These are phyloP conservation scores for Hiodon tergisus DNA, from an alignment of 2,113 vertebrate genomes.

Conservation along the genomic window DNA sequence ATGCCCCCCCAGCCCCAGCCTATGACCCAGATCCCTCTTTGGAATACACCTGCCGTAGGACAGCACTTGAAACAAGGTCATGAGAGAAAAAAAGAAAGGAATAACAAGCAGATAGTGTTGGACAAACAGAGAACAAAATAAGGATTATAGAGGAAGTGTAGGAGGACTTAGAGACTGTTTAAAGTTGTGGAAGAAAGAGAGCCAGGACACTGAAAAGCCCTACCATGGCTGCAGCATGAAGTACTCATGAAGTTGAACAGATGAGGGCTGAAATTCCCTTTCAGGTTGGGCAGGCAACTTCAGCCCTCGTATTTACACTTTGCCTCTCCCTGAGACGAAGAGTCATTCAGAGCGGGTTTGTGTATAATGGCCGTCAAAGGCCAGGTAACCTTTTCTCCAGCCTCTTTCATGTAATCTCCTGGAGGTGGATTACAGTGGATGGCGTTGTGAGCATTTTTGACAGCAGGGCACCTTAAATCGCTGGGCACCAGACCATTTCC, in stretches of 20 bases:
- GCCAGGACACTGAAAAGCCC: not conserved
- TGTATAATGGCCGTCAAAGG: slow-evolving; percentile 39
- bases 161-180: not conserved
- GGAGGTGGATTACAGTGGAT: slow-evolving; percentile 35
- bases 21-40: not conserved
- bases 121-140: not conserved
- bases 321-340: slow-evolving; percentile 36
- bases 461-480: too few species aligned
- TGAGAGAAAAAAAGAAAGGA: slow-evolving; percentile 4
- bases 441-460: slow-evolving; percentile 18
- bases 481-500: too few species aligned
- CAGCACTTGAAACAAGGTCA: slow-evolving; percentile 20
- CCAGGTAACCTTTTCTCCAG: slow-evolving; percentile 36
- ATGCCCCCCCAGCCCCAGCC: too few species aligned
- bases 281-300: not conserved
- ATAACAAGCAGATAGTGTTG: not conserved
- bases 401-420: slow-evolving; percentile 39
- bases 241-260: too few species aligned
- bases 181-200: not conserved
- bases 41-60: not conserved
- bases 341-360: slow-evolving; percentile 44
- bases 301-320: slow-evolving; percentile 40
- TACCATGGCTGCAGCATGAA: slow-evolving; percentile 14
- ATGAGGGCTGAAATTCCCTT: too few species aligned
- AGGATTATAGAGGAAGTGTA: not conserved